Evolutionary conservation across 2,797 vertebrate genomes (phyloP), one percentile per base, ranked within the genome.

Genomic region (Pantherophis alleghaniensis): DNA sequence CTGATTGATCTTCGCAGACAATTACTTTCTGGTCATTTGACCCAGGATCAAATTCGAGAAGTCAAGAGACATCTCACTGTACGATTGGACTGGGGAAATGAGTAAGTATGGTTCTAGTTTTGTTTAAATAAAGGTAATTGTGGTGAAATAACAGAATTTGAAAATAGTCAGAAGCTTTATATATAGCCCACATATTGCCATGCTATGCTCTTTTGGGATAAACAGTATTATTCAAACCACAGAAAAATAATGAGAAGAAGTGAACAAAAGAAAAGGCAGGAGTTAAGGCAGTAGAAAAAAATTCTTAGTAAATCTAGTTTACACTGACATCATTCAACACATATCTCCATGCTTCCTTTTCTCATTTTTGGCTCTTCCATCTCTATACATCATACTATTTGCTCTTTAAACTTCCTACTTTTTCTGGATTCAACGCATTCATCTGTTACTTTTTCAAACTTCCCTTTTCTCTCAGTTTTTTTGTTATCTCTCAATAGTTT

Each of bases 61-160:
- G 99, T 99, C 97, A 99, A 99, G 97, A 98, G 99, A 51, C 99
- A 99, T 97, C 98, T 99, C 97, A 99, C 99, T 2, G 98, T 99
- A 91, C 98, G 99, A 91, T 98, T 99, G 91, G 99, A 99, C 98
- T 99, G 99, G 99, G 99, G 99, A 96, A 99, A 99, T 94, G 99
- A 99, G 99, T 99, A 98, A 99, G 99, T 99, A 97, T 92, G 93
- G 90, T 74, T 95, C 91, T 94, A 92, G 2, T 37, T 88, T 93
- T 91, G 55, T 93, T 96, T 87, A 95, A 0, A 92, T 94, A 92
- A 16, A 20, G 89, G 83, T 94, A 0, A 63, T 92, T 14, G 18
- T 89, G 53, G 89, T 93, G 7, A 63, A 63, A 16, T 92, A 59
- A 18, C 51, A 61, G 16, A 92, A 12, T 93, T 95, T 94, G 14